A percentile compares a stretch with the other conserved stretches of the same genome.
Evolutionary conservation across 2,888 invertebrate genomes (phyloP).

Genomic region (Drosophila formosana): DNA sequence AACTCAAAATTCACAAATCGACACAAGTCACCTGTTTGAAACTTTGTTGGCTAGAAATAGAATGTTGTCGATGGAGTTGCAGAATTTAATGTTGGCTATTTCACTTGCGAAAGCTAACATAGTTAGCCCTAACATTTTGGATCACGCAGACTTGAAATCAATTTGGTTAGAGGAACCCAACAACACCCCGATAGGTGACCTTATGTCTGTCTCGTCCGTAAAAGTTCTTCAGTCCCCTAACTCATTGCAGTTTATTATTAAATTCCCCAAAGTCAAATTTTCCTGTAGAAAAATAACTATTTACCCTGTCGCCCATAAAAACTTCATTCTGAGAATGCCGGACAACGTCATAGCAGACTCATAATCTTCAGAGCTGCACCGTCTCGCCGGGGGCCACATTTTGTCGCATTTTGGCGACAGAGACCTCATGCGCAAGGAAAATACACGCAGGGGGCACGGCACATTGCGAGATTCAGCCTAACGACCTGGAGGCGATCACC

Average conservation of each 20-base stretch:
- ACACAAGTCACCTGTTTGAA: neutral
- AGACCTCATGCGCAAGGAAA: too few species aligned
- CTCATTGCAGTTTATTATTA: constrained; percentile 4
- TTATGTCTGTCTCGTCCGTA: constrained; percentile 8
- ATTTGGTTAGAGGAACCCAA: constrained; percentile 37
- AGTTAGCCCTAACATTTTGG: constrained; percentile 32
- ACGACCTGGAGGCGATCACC: constrained; percentile 12
- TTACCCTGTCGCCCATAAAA: constrained; percentile 5
- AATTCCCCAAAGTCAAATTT: constrained; percentile 1
- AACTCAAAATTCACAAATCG: neutral
- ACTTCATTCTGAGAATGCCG: neutral
- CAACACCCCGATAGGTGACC: constrained; percentile 18
- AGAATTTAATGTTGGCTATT: too few species aligned
- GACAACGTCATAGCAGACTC: constrained; percentile 14
- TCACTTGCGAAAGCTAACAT: constrained; percentile 33
- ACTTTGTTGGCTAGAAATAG: constrained; percentile 2
- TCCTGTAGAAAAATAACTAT: constrained; percentile 13
- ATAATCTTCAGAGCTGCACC: constrained; percentile 1
- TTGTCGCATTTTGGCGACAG: too few species aligned
- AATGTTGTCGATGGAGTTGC: too few species aligned
- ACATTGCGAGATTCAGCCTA: too few species aligned
- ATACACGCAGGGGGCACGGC: too few species aligned
- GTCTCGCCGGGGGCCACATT: too few species aligned
- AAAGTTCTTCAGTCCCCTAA: constrained; percentile 11
- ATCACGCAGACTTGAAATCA: constrained; percentile 29